Conservation (phyloP, 2,797 vertebrate genomes). For the Enteromius paludinosus region DNA sequence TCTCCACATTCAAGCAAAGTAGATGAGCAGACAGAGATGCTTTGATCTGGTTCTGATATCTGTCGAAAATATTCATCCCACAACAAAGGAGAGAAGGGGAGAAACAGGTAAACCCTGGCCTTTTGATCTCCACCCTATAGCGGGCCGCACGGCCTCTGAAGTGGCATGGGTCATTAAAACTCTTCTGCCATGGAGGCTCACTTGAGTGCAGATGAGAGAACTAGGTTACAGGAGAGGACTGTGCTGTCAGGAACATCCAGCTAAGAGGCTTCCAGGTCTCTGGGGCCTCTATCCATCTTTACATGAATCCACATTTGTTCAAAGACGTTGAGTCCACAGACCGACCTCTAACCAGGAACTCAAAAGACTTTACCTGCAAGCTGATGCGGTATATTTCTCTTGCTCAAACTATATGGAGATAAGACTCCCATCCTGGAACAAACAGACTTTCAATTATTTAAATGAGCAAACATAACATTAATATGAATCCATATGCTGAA, state of each 20-base stretch:
- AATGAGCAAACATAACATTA: not conserved
- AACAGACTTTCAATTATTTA: not conserved
- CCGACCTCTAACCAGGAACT: conserved; percentile 28
- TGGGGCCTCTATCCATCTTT: conserved; percentile 43
- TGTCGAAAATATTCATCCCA: conserved; percentile 55
- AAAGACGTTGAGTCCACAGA: conserved; percentile 22
- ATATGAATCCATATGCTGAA: not conserved
- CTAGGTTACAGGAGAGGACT: conserved; percentile 54
- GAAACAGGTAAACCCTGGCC: conserved; percentile 60
- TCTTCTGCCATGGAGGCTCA: conserved; percentile 42
- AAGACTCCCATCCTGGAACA: not conserved
- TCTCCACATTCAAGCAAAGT: conserved; percentile 37
- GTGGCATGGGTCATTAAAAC: conserved; percentile 63
- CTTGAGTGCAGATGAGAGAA: conserved; percentile 59
- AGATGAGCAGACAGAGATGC: conserved; percentile 51
- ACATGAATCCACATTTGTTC: conserved; percentile 35
- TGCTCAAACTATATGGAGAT: not conserved
- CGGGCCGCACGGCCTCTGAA: conserved; percentile 39
- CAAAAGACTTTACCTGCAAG: not conserved
- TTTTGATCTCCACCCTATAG: conserved; percentile 59
- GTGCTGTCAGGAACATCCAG: conserved; percentile 48
- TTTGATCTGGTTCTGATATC: conserved; percentile 62
- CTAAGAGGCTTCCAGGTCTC: conserved; percentile 34
- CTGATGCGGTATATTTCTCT: not conserved
- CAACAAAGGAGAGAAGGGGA: conserved; percentile 58